Base-by-base conservation (phyloP, 2,888 invertebrate genomes). In the Tanytarsus gracilentus region DNA sequence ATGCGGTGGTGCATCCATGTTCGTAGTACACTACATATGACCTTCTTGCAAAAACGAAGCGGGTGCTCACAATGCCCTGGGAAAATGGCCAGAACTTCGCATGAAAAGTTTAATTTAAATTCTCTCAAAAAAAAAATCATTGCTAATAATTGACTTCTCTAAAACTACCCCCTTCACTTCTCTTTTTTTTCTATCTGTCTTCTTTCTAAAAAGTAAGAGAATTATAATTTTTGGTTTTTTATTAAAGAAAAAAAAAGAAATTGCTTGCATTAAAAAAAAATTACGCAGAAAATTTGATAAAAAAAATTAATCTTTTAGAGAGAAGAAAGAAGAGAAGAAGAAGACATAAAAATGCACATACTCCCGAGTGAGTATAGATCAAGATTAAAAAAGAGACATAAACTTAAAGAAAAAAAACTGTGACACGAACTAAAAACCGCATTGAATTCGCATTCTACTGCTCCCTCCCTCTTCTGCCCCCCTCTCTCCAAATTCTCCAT, bases 1-100 rank as follows among this genome's bases (percentile, higher is more conserved):
- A 77, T 76, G 79, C 84, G 78, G 84, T 85, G 82, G 85, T 85
- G 80, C 85, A 85, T 83, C 85, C 85, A 83, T 84, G 85, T 81
- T 84, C 84, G 84, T 85, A 85, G 84, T 84, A 74, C 75, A 73
- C 74, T 72, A 56, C 55, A 56, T 73, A 74, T 74, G 74, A 74
- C 81, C 75, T 75, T 82, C 74, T 81, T 82, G 82, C 82, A 82
- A 82, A 82, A 82, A 82, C 82, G 82, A 82, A 82, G 82, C 81
- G 81, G 81, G 81, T 82, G 81, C 82, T 82, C 81, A 82, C 82
- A 81, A 78, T 78, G 74, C 74, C 74, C 74, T 74, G 74, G 74
- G 74, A 74, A 71, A 68, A 63, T 64, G 62, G 62, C 63, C 64
- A 64, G 62, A 64, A 64, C 63, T 62, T 62, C 62, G 63, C 63